Conservation (phyloP, 1,140 invertebrate species). For the Scaptomyza pallida region DNA sequence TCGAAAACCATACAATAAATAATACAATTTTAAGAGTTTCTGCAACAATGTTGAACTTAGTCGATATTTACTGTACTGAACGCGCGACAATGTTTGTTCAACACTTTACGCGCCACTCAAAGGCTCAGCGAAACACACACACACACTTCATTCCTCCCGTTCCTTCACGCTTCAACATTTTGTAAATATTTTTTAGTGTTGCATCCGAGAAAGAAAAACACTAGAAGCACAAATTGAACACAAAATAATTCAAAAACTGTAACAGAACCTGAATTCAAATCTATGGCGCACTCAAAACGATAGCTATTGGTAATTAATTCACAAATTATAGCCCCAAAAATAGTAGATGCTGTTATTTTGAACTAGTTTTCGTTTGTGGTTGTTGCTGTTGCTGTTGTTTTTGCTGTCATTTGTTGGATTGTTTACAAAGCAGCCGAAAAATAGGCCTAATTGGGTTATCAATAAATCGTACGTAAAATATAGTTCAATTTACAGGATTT, state of each 20-base stretch:
- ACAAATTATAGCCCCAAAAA: conserved; percentile 27
- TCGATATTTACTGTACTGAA: conserved; percentile 32
- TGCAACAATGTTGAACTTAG: conserved; percentile 36
- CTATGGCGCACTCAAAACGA: conserved; percentile 19
- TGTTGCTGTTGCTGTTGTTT: neutral
- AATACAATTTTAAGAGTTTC: conserved; percentile 7
- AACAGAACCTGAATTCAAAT: conserved; percentile 8
- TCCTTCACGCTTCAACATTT: neutral
- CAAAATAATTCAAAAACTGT: neutral
- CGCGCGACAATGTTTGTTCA: conserved; percentile 31
- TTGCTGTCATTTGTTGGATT: conserved; percentile 24
- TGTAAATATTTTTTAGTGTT: conserved; percentile 20
- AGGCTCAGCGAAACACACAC: conserved; percentile 23
- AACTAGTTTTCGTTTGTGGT: conserved; percentile 1
- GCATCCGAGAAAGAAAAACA: conserved; percentile 1
- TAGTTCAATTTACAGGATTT: conserved; percentile 48
- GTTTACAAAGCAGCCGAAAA: conserved; percentile 45
- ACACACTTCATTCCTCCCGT: neutral
- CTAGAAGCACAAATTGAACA: neutral
- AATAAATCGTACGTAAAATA: conserved; percentile 59
- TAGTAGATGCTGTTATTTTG: conserved; percentile 26
- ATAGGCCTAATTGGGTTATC: conserved; percentile 62
- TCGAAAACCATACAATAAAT: conserved; percentile 4
- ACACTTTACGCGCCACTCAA: conserved; percentile 44
- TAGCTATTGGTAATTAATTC: conserved; percentile 42